A percentile compares a stretch with the other conserved stretches of the same genome.
Conservation (phyloP, 2,797 vertebrate genomes). For the Manis crassicaudata region DNA sequence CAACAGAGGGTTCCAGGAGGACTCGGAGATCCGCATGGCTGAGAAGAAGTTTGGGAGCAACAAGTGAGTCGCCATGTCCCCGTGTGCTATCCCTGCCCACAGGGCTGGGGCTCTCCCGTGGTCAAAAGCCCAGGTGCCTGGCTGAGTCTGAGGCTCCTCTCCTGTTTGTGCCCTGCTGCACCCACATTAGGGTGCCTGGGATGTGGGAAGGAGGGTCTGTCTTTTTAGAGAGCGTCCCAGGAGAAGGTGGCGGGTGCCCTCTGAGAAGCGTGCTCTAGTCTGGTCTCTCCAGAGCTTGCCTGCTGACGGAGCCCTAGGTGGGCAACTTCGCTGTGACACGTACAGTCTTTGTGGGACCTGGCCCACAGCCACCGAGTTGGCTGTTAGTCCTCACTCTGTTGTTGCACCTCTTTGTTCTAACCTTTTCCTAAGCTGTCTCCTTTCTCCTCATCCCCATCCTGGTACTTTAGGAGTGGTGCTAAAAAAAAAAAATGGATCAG, state of each 20-base stretch:
- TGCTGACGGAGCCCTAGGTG: neutral
- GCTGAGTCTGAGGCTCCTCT: neutral
- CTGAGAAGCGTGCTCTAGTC: neutral
- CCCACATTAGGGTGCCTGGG: neutral
- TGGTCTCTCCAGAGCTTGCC: neutral
- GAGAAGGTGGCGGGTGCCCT: fast-evolving
- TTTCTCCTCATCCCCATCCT: fast-evolving
- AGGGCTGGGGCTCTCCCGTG: neutral
- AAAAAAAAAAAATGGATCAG: neutral
- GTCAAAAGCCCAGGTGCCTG: neutral
- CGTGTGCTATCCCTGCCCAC: neutral
- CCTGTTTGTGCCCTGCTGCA: neutral
- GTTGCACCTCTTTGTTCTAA: neutral
- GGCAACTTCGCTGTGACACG: too few relatives aligned
- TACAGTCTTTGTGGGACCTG: neutral
- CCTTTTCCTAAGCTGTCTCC: neutral
- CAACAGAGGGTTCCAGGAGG: conserved; percentile 95
- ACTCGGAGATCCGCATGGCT: conserved; percentile 91
- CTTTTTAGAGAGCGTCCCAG: neutral
- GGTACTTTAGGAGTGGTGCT: neutral
- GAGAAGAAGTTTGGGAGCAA: conserved; percentile 95
- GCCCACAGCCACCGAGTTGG: fast-evolving
- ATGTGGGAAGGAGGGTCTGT: neutral
- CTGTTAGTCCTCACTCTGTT: neutral
- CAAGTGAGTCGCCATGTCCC: conserved; percentile 81